Evolutionary conservation across 2,113 vertebrate species (phyloP), one percentile per base, ranked within the genome.

Genomic region (Taurulus bubalis): DNA sequence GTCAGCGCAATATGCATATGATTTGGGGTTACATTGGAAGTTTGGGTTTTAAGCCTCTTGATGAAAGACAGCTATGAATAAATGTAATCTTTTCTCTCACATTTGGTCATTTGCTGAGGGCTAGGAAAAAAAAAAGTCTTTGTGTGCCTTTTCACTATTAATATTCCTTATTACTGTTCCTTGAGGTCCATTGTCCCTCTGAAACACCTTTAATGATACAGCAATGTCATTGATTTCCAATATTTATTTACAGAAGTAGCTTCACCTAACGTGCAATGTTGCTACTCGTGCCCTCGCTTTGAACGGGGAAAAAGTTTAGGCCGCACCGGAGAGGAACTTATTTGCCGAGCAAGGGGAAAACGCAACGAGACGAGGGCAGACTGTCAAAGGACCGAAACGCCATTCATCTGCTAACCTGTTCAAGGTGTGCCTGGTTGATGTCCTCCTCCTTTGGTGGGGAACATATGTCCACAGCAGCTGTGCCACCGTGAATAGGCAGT

Each of bases 381-480:
- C 88, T 91, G 90, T 90, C 91, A 91, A 94, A 93, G 90, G 87
- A 89, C 82, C 84, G 90, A 91, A 26, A 87, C 73, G 79, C 89
- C 88, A 91, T 94, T 94, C 92, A 93, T 94, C 91, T 94, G 89
- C 92, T 94, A 94, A 95, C 94, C 93, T 93, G 93, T 83, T 91
- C 91, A 94, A 94, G 93, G 94, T 92, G 91, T 89, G 93, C 85
- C 84, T 87, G 92, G 90, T 93, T 92, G 94, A 95, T 93, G 92
- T 94, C 87, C 88, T 90, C 91, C 89, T 94, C 90, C 93, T 94
- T 93, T 90, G 87, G 90, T 92, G 93, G 91, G 82, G 90, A 93
- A 90, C 93, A 95, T 94, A 95, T 94, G 94, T 93, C 93, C 92
- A 91, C 90, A 90, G 91, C 95, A 95, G 94, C 94, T 95, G 95